Conservation (phyloP, 1,140 invertebrate genomes). For the Saccostrea cuccullata region DNA sequence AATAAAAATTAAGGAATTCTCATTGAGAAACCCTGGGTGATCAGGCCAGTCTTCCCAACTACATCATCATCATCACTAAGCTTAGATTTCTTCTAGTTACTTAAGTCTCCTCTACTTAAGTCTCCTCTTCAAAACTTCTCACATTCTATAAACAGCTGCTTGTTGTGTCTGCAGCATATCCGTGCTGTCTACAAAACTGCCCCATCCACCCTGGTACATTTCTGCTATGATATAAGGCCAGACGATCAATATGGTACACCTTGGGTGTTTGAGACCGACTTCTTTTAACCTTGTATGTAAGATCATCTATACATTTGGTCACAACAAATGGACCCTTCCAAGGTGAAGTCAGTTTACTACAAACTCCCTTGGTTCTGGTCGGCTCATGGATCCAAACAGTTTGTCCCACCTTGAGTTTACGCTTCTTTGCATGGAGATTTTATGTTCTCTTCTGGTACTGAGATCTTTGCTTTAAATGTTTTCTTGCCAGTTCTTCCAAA, state of each 20-base stretch:
- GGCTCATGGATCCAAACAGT: conserved; percentile 56
- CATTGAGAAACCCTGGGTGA: too few species aligned
- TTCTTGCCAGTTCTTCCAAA: conserved; percentile 43
- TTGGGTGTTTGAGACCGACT: background rate
- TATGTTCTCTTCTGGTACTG: conserved; percentile 47
- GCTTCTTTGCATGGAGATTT: conserved; percentile 37
- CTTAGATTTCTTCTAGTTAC: background rate
- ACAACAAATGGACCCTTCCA: conserved; percentile 58
- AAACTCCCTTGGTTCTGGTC: conserved; percentile 47
- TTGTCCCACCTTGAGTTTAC: conserved; percentile 38
- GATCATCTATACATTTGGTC: conserved; percentile 44
- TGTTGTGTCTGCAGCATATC: background rate
- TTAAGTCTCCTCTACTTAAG: too few species aligned
- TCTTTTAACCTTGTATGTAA: conserved; percentile 41
- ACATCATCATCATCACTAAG: background rate
- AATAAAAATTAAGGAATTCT: too few species aligned
- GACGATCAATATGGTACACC: conserved; percentile 11
- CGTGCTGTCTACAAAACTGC: too few species aligned
- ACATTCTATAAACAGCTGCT: conserved; percentile 20
- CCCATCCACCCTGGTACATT: too few species aligned
- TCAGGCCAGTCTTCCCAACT: background rate
- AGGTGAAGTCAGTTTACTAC: conserved; percentile 48
- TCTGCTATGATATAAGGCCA: too few species aligned
- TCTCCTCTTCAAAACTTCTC: background rate
- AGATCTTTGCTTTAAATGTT: conserved; percentile 20